Evolutionary conservation across 2,797 vertebrate genomes (phyloP).

Genomic region (Argyrosomus regius): DNA sequence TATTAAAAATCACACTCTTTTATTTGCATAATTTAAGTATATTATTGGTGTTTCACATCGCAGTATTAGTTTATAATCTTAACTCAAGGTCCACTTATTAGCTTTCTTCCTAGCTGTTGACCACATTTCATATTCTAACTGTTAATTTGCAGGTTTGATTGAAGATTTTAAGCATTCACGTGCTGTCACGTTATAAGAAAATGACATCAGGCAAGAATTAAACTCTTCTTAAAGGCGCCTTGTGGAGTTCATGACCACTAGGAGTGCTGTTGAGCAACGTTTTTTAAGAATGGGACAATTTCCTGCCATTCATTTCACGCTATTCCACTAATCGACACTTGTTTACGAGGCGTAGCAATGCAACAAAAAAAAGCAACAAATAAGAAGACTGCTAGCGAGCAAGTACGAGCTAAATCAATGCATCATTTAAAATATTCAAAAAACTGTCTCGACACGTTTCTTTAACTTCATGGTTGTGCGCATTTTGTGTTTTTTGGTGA

Average conservation of each 20-base stretch:
- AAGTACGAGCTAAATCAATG: not conserved
- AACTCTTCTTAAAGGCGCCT: not conserved
- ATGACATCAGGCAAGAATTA: not conserved
- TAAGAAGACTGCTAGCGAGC: not conserved
- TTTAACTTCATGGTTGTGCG: not conserved
- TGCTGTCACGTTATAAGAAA: not conserved
- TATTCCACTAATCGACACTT: not conserved
- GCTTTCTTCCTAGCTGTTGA: not conserved
- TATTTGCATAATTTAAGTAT: constrained; percentile 9
- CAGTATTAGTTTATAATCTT: constrained; percentile 10
- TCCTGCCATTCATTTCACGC: not conserved
- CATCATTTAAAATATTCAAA: not conserved
- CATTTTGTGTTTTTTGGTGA: not conserved
- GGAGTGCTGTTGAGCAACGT: not conserved
- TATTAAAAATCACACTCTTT: not conserved
- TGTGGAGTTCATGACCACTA: not conserved
- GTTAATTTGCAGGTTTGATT: not conserved
- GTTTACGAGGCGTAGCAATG: not conserved
- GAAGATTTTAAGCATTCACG: not conserved
- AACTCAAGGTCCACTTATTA: not conserved
- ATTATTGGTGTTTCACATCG: constrained; percentile 15
- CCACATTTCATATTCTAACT: not conserved
- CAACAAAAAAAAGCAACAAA: not conserved
- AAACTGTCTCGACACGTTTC: not conserved
- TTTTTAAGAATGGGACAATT: not conserved